These are phyloP conservation scores for Leptinotarsa lineolata DNA, from an alignment of 1,140 invertebrate genomes.

Conservation along the genomic window DNA sequence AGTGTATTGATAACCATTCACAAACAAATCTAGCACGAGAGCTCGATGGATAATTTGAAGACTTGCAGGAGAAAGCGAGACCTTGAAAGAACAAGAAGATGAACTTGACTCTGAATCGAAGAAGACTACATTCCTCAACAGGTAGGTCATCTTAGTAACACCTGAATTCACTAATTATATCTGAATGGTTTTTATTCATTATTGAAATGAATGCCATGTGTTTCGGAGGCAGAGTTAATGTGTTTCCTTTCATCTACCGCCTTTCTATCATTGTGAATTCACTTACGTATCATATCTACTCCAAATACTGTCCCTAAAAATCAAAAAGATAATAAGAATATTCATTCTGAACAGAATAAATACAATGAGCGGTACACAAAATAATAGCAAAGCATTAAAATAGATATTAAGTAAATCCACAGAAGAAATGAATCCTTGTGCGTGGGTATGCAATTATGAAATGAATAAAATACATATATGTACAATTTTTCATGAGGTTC, in stretches of 20 bases:
- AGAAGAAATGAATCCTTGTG: too few species aligned
- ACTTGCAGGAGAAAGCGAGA: not conserved
- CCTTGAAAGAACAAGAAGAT: not conserved
- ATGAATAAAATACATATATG: too few species aligned
- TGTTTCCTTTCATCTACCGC: not conserved
- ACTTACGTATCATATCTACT: too few species aligned
- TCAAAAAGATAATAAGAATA: too few species aligned
- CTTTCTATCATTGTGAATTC: not conserved
- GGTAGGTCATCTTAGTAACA: slow-evolving; percentile 17
- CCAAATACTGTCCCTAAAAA: too few species aligned
- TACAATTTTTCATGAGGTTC: too few species aligned
- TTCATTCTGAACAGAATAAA: too few species aligned
- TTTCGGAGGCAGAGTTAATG: not conserved
- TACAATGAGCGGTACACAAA: too few species aligned
- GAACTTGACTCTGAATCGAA: not conserved
- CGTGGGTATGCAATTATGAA: too few species aligned
- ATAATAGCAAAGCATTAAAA: too few species aligned
- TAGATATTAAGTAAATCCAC: too few species aligned
- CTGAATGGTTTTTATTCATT: not conserved
- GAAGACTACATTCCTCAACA: slow-evolving; percentile 10
- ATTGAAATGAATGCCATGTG: not conserved
- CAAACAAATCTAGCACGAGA: slow-evolving; percentile 13
- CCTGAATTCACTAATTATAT: slow-evolving; percentile 10
- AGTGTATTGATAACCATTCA: not conserved
- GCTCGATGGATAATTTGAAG: slow-evolving; percentile 1